Base-by-base conservation (phyloP, 1,140 invertebrate species). In the Zaprionus lachaisei region DNA sequence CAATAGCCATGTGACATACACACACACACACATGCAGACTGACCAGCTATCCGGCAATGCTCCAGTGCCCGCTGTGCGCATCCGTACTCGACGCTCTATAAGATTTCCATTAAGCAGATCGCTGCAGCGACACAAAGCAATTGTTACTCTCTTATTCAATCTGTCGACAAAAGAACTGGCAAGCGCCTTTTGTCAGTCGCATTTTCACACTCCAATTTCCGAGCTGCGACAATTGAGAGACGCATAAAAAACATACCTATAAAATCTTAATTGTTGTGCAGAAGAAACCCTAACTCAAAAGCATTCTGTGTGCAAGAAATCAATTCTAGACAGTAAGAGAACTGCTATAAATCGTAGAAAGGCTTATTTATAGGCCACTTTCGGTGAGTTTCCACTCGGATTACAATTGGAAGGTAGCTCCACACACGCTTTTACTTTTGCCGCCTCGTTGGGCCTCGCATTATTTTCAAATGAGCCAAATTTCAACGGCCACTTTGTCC, bases 191-290 rank as follows among this genome's bases (percentile, higher is more conserved):
- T 84, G 82, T 84, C 66, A 44, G 44, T 34, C 72, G 79, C 85
- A 90, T 90, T 90, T 90, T 90, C 81, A 90, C 85, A 90, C 85
- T 90, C 85, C 77, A 90, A 81, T 90, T 90, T 65, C 41, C 44
- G 65, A 38, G 72, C 51, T 28, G 14, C 31, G 44, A 79, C 72
- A 79, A 70, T 76, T 69, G 61, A 41, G 55, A 38, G 65, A 60
- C 58, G 34, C 64, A 65, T 72, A 61, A 34, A 72, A 51, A 71
- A 75, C 41, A 54, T 54, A 17, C 41, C 14, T 58, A 63, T 58
- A 63, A 58, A 68, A 54, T 51, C 38, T 24, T 56, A 47, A 76
- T 76, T 75, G 65, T 70, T 55, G 64, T 61, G 22, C 31, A 51
- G 66, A 37, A 41, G 37, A 63, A 57, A 66, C 12, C 6, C 31